Evolutionary conservation across 2,113 vertebrate species (phyloP), one percentile per base, ranked within the genome.

Genomic region (Casuarius casuarius): DNA sequence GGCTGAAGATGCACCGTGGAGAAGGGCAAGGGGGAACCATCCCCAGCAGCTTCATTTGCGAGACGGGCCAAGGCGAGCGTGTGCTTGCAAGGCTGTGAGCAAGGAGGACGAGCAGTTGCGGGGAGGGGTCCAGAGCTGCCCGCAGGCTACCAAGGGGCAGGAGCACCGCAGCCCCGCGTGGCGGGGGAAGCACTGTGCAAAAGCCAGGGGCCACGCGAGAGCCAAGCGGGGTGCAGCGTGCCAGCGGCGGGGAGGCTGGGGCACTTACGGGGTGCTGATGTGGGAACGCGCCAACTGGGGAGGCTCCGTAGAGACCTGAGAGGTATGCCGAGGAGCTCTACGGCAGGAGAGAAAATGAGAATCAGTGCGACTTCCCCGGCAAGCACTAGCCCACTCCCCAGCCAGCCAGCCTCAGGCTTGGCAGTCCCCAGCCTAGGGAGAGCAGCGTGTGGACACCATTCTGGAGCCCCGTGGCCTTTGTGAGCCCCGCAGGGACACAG

Each of bases 261-360:
- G 74, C 92, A 99, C 99, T 98, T 98, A 98, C 98, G 4, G 98
- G 97, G 98, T 98, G 98, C 97, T 99, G 99, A 78, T 99, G 98
- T 52, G 98, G 96, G 95, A 98, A 98, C 83, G 98, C 87, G 81
- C 98, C 95, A 4, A 98, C 98, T 70, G 98, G 90, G 91, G 98
- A 96, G 61, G 98, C 97, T 88, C 98, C 98, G 0, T 99, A 99
- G 81, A 99, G 97, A 96, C 98, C 98, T 20, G 99, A 98, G 96
- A 99, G 98, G 95, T 99, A 99, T 84, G 99, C 98, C 5, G 99
- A 99, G 97, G 99, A 99, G 96, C 98, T 98, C 99, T 99, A 96
- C 8, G 94, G 97, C 7, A 31, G 58, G 91, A 98, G 58, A 94
- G 85, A 96, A 94, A 61, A 68, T 0, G 18, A 92, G 42, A 44